phyloP scores from a whole-genome alignment of 2,113 vertebrate genomes.

The Montifringilla adamsi region DNA sequence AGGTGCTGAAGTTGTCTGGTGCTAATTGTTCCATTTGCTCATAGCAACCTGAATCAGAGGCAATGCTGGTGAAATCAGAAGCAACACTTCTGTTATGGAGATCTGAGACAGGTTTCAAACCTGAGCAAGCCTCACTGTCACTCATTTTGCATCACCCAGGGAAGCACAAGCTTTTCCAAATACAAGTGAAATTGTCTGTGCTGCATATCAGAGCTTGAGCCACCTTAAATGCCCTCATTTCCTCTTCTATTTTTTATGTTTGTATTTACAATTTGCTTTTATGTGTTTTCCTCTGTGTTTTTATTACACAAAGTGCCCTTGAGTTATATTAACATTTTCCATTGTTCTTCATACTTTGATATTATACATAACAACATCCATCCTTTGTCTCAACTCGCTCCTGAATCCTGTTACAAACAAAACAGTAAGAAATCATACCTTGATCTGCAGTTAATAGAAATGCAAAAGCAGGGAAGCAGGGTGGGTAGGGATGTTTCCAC shows the following conservation, averaged over 20 bases:
- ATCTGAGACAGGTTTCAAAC: not conserved
- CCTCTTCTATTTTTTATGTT: not conserved
- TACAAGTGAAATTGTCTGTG: not conserved
- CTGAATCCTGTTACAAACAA: not conserved
- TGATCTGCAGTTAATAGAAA: not conserved
- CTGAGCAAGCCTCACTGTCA: not conserved
- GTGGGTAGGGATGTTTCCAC: not conserved
- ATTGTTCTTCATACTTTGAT: conserved; percentile 18
- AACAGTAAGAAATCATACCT: not conserved
- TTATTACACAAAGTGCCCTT: not conserved
- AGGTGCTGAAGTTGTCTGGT: conserved; percentile 33
- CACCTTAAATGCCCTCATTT: conserved; percentile 5
- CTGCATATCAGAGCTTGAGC: not conserved
- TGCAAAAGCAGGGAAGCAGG: not conserved
- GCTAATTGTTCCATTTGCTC: conserved; percentile 46
- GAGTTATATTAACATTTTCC: conserved; percentile 3
- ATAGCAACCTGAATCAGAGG: not conserved
- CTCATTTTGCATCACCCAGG: not conserved
- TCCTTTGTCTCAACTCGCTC: not conserved
- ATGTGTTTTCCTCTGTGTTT: not conserved
- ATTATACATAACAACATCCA: not conserved
- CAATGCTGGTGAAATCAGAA: not conserved
- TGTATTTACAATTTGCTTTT: not conserved
- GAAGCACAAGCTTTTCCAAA: not conserved
- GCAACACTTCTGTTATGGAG: not conserved